Evolutionary conservation across 2,888 invertebrate species (phyloP).

Genomic region (Yponomeuta plumbellus): DNA sequence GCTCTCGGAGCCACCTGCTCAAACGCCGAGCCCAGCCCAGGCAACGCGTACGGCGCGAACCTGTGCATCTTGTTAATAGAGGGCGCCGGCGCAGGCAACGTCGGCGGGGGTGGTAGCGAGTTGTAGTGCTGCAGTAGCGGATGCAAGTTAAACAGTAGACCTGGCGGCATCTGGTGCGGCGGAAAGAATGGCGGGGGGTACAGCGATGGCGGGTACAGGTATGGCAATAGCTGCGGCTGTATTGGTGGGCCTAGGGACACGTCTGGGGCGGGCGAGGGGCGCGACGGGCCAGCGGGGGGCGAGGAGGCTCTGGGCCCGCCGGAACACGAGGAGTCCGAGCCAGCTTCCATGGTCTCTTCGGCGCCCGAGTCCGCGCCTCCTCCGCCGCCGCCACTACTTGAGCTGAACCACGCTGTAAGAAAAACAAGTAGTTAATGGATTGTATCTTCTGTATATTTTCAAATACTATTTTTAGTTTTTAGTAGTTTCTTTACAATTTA

Average conservation of each 20-base stretch:
- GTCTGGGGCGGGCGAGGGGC: conserved; percentile 90
- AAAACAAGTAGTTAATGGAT: neutral
- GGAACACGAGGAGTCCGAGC: conserved; percentile 85
- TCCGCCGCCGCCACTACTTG: conserved; percentile 58
- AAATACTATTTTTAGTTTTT: neutral
- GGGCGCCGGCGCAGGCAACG: conserved; percentile 78
- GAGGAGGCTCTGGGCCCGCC: conserved; percentile 77
- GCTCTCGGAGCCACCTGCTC: conserved; percentile 91
- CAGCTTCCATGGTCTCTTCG: conserved; percentile 80
- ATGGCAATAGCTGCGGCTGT: conserved; percentile 94
- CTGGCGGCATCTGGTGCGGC: conserved; percentile 86
- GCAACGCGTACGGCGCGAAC: conserved; percentile 93
- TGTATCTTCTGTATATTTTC: neutral
- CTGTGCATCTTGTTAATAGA: conserved; percentile 82
- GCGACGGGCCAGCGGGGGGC: conserved; percentile 75
- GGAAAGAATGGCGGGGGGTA: conserved; percentile 88
- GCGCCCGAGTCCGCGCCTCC: conserved; percentile 72
- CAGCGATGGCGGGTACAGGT: conserved; percentile 92
- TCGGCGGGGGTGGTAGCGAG: conserved; percentile 82
- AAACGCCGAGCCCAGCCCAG: conserved; percentile 88
- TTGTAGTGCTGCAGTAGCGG: conserved; percentile 93
- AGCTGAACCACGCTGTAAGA: conserved; percentile 19
- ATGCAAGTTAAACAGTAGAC: conserved; percentile 92
- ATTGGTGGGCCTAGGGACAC: conserved; percentile 96
- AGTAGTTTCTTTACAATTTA: too few species aligned